Evolutionary conservation across 35 echinoderm and acorn worm genomes (phyloP).

Genomic region (Apostichopus japonicus): DNA sequence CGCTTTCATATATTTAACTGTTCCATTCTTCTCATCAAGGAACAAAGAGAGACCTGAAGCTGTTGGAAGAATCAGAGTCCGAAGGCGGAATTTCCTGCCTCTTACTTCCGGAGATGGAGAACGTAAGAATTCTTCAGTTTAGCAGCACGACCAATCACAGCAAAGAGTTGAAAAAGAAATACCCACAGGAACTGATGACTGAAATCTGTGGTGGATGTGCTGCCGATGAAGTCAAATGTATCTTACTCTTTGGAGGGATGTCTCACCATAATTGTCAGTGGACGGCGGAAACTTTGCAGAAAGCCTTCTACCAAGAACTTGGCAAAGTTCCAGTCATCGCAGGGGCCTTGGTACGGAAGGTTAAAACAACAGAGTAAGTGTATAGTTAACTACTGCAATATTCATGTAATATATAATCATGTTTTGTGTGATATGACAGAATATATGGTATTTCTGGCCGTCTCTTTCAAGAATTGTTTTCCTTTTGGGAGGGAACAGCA

Average conservation of each 20-base stretch:
- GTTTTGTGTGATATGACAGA: too few relatives aligned
- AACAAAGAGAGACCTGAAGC: slow-evolving; percentile 23
- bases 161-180: neutral
- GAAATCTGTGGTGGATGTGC: neutral
- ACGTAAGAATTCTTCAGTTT: slow-evolving; percentile 28
- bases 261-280: neutral
- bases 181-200: neutral
- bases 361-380: neutral
- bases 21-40: neutral
- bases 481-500: too few relatives aligned
- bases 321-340: slow-evolving; percentile 67
- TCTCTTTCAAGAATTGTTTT: too few relatives aligned
- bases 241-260: slow-evolving; percentile 64
- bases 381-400: too few relatives aligned
- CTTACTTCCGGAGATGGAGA: slow-evolving; percentile 39
- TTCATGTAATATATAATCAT: too few relatives aligned
- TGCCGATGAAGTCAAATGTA: slow-evolving; percentile 56
- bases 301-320: slow-evolving; percentile 28
- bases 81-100: slow-evolving; percentile 43
- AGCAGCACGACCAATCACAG: neutral
- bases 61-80: slow-evolving; percentile 16
- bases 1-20: neutral
- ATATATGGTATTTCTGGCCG: too few relatives aligned
- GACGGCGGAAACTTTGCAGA: slow-evolving; percentile 42
- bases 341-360: slow-evolving; percentile 51